These are phyloP conservation scores for Martes martes DNA, from an alignment of 2,113 vertebrate genomes.

Conservation along the genomic window DNA sequence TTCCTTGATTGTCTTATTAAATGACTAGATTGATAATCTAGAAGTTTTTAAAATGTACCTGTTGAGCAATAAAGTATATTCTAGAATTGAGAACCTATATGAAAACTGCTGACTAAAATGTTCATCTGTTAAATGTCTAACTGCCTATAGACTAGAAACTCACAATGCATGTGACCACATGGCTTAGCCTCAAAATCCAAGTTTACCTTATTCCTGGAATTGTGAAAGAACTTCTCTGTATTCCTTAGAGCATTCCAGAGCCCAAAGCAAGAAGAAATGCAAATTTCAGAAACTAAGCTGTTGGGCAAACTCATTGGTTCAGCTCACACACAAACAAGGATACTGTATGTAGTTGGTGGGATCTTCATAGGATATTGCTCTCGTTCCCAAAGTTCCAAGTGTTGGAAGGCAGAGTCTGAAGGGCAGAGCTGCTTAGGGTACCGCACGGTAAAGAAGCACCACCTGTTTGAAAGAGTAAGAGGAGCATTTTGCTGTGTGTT, in stretches of 20 bases:
- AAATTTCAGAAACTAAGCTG: not conserved
- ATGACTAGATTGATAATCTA: not conserved
- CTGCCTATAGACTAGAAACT: not conserved
- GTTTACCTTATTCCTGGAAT: not conserved
- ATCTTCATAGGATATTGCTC: not conserved
- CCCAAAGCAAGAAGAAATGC: not conserved
- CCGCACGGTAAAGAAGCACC: fast-evolving
- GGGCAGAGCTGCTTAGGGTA: not conserved
- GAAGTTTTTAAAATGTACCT: not conserved
- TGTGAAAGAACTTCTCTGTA: not conserved
- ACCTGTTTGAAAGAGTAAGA: not conserved
- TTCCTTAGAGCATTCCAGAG: not conserved
- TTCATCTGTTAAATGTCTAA: not conserved
- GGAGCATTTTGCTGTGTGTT: not conserved
- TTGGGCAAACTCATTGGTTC: not conserved
- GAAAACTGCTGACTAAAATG: not conserved
- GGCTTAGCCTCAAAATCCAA: not conserved
- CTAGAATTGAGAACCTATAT: not conserved
- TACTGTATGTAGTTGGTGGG: not conserved
- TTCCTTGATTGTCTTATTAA: not conserved
- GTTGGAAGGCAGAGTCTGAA: not conserved
- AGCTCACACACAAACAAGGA: not conserved
- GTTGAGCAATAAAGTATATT: not conserved
- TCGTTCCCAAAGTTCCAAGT: not conserved
- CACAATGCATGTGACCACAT: not conserved